phyloP scores from a whole-genome alignment of 2,888 invertebrate species.

The Microctonus brassicae region DNA sequence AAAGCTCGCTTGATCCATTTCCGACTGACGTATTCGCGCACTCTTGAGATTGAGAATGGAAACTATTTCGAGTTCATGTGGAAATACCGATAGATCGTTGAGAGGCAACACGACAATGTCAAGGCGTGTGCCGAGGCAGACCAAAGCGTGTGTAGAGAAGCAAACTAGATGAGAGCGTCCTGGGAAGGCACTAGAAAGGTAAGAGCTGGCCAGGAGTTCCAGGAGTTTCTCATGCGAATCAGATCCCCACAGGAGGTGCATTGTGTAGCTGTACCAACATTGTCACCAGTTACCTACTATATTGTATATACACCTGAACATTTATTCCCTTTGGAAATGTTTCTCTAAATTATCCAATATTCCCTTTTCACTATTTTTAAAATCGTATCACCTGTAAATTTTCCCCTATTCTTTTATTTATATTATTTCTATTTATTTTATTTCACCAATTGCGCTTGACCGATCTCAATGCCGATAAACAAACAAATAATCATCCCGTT shows the following conservation, averaged over 20 bases:
- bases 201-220: background rate
- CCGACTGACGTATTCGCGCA: too few species aligned
- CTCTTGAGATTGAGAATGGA: too few species aligned
- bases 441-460: too few species aligned
- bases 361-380: background rate
- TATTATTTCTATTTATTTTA: too few species aligned
- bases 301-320: background rate
- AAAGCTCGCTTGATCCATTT: slow-evolving; percentile 10
- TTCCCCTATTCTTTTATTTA: too few species aligned
- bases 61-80: slow-evolving; percentile 32
- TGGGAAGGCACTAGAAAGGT: background rate
- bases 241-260: background rate
- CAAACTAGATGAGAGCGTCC: background rate
- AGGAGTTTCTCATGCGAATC: background rate
- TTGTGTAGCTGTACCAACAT: background rate
- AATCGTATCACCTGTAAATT: background rate
- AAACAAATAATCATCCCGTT: too few species aligned
- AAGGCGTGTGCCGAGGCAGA: background rate
- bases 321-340: slow-evolving; percentile 18
- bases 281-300: background rate
- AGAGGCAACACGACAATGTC: slow-evolving; percentile 5
- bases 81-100: slow-evolving; percentile 33
- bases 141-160: background rate
- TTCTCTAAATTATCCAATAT: slow-evolving; percentile 15
- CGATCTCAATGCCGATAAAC: too few species aligned